Percentiles rank a stretch among this genome's conserved stretches.
Evolutionary conservation across 2,113 vertebrate genomes (phyloP).

Genomic region (Daubentonia madagascariensis): DNA sequence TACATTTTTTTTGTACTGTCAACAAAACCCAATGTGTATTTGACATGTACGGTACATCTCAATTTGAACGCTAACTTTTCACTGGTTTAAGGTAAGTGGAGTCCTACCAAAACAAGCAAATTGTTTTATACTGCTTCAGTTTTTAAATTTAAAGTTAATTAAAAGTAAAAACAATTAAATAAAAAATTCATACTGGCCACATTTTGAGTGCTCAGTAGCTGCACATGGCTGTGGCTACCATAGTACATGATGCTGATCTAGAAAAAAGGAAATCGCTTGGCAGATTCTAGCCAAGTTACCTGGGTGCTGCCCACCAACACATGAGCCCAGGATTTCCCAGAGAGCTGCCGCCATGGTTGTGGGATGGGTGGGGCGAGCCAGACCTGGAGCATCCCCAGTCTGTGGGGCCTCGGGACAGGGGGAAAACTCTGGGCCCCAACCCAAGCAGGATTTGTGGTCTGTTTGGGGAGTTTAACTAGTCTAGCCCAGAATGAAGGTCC

Average conservation of each 20-base stretch:
- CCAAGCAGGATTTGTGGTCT: neutral
- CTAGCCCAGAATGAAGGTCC: neutral
- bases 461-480: neutral
- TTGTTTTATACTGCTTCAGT: neutral
- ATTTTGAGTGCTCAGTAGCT: neutral
- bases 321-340: neutral
- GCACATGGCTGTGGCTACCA: fast-evolving
- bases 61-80: neutral
- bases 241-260: neutral
- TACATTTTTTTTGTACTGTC: neutral
- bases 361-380: neutral
- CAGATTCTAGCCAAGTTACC: neutral
- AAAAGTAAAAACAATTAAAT: neutral
- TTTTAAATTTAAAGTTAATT: neutral
- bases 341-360: fast-evolving
- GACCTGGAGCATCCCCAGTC: neutral
- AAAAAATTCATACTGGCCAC: neutral
- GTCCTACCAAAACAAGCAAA: neutral
- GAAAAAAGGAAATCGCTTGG: neutral
- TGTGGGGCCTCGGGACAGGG: neutral
- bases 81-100: neutral
- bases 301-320: neutral
- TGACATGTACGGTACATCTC: neutral
- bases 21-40: neutral
- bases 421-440: neutral